Evolutionary conservation across 2,888 invertebrate genomes (phyloP).

Genomic region (Hyalella azteca): DNA sequence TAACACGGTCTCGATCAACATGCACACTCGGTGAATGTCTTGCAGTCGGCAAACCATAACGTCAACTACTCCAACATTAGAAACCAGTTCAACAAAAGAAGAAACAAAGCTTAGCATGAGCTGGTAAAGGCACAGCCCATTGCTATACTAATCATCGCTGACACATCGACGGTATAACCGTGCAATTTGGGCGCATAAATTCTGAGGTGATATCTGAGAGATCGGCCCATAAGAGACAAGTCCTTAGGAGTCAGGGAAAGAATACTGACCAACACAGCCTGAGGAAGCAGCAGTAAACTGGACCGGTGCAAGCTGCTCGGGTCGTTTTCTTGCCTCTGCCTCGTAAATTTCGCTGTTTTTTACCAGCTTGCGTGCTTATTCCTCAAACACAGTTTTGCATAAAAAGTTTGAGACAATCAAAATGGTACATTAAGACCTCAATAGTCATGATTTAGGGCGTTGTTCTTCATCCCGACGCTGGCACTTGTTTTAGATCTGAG

Average conservation of each 20-base stretch:
- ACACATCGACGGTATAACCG: slow-evolving; percentile 34
- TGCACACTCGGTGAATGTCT: not conserved
- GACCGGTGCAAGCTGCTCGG: not conserved
- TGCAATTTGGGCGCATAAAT: slow-evolving; percentile 35
- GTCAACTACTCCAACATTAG: slow-evolving; percentile 28
- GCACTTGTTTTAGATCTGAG: too few relatives aligned
- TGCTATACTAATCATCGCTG: slow-evolving; percentile 37
- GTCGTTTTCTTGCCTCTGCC: not conserved
- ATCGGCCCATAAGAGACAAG: slow-evolving; percentile 29
- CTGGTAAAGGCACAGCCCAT: slow-evolving; percentile 26
- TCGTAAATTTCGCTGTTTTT: not conserved
- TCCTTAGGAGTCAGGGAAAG: slow-evolving; percentile 23
- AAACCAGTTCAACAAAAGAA: slow-evolving; percentile 36
- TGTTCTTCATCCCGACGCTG: too few relatives aligned
- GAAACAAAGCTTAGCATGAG: slow-evolving; percentile 25
- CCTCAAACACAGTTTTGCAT: not conserved
- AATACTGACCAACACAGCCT: slow-evolving; percentile 1
- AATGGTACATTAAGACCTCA: too few relatives aligned
- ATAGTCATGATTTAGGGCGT: too few relatives aligned
- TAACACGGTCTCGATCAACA: slow-evolving; percentile 12
- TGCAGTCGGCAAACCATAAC: slow-evolving; percentile 23
- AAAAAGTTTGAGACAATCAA: too few relatives aligned
- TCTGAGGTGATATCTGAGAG: slow-evolving; percentile 35
- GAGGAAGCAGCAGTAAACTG: not conserved
- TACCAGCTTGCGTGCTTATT: not conserved